Conservation (phyloP, 2,888 invertebrate genomes). For the Patella depressa region DNA sequence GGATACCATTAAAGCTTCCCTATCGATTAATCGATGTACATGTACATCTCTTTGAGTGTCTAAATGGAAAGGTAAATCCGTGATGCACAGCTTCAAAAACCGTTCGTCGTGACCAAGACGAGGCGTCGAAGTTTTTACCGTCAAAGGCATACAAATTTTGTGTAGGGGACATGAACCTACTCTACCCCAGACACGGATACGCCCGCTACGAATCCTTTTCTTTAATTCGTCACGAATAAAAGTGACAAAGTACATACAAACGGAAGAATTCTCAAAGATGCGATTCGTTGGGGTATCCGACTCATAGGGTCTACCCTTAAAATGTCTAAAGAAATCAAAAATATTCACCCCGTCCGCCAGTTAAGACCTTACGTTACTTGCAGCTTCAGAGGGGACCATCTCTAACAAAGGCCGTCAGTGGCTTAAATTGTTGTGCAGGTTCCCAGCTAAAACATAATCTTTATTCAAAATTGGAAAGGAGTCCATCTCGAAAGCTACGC, state of each 20-base stretch:
- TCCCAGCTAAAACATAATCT: conserved; percentile 22
- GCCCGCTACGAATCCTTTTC: conserved; percentile 21
- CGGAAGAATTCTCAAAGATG: conserved; percentile 18
- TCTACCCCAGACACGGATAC: conserved; percentile 19
- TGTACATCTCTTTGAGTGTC: conserved; percentile 26
- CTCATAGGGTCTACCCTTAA: conserved; percentile 25
- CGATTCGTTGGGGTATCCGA: conserved; percentile 20
- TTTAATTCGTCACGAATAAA: conserved; percentile 23
- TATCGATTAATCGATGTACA: conserved; percentile 16
- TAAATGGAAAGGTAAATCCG: conserved; percentile 24
- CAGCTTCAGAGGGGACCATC: no score
- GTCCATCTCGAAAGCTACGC: no score
- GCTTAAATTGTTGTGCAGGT: conserved; percentile 7
- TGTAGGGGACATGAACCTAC: conserved; percentile 22
- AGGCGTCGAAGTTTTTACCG: conserved; percentile 29
- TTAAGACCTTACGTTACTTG: neutral
- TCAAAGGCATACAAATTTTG: conserved; percentile 5
- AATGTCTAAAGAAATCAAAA: conserved; percentile 18
- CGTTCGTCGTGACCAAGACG: conserved; percentile 29
- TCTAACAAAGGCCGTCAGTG: conserved; percentile 1
- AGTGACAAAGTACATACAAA: conserved; percentile 10
- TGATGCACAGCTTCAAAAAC: conserved; percentile 29
- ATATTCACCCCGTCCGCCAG: conserved; percentile 21
- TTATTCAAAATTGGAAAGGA: conserved; percentile 19
- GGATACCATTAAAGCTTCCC: conserved; percentile 18